Base-by-base conservation (phyloP, 2,113 vertebrate species). In the Pterocles orientalis region DNA sequence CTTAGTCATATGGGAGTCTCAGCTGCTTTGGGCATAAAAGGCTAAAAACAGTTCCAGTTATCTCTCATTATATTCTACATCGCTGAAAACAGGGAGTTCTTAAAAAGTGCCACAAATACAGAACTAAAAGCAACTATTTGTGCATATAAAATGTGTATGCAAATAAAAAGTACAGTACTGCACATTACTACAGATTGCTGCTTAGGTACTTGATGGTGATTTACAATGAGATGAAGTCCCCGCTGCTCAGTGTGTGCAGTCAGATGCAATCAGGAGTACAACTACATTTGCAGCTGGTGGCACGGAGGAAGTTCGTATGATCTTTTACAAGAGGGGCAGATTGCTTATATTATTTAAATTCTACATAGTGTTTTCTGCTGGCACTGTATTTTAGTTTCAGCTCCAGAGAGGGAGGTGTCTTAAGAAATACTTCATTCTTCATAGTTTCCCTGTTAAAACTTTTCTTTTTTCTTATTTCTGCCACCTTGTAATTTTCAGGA, bases 241-340 rank as follows among this genome's bases (percentile, higher is more conserved):
- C 31, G 1, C 58, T 73, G 72, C 69, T 61, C 1, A 0, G 51
- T 20, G 4, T 1, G 15, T 34, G 65, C 50, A 58, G 39, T 21
- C 48, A 36, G 14, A 33, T 5, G 36, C 56, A n/a, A 58, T 70
- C 53, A 79, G 65, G 41, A 66, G 28, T 10, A 53, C n/a, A 60
- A 43, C 15, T 13, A 12, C 48, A 20, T 21, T 12, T 57, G 75
- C 24, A 64, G 86, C 82, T 57, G 76, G 29, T 34, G 33, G 56
- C 45, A 64, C 0, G 0, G 0, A 64, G 26, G 41, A 76, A 48
- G 64, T 25, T 41, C 7, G 1, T 2, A 15, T 13, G 64, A 47
- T 70, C 16, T 76, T 60, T 47, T 48, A 47, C 39, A 41, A 34
- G 28, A 60, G 65, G 58, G 33, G 14, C 39, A 76, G 24, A 80